phyloP scores from a whole-genome alignment of 2,113 vertebrate genomes.

The Cathartes aura region DNA sequence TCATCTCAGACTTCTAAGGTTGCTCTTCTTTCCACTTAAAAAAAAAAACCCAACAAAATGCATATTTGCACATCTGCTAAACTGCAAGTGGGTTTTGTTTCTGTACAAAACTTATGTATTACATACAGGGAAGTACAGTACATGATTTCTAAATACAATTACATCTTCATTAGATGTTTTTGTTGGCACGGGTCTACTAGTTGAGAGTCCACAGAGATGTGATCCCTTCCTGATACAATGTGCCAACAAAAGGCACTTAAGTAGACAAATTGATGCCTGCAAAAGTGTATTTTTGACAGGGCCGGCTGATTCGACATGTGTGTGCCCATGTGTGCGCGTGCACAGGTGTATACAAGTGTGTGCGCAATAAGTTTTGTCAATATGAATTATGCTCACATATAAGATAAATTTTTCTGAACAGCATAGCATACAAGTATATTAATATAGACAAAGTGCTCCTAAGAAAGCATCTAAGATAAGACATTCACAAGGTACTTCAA shows the following conservation, averaged over 20 bases:
- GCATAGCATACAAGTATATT: neutral
- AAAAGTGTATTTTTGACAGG: neutral
- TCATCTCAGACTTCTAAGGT: neutral
- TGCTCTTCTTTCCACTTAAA: neutral
- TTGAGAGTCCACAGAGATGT: neutral
- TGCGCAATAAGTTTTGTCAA: neutral
- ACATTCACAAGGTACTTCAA: neutral
- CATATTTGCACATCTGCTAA: neutral
- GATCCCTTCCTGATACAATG: neutral
- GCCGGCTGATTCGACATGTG: neutral
- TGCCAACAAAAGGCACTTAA: neutral
- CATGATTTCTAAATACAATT: neutral
- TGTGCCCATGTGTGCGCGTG: accelerated
- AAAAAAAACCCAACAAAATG: neutral
- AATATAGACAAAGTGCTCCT: neutral
- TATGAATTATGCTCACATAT: neutral
- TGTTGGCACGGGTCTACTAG: neutral
- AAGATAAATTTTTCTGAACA: neutral
- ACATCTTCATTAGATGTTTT: neutral
- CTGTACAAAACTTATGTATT: neutral
- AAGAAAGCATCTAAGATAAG: neutral
- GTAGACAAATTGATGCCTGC: neutral
- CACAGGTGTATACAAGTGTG: accelerated
- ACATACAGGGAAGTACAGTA: neutral
- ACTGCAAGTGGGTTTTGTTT: neutral